Conservation (phyloP, 2,113 vertebrate species). For the Chelonoidis abingdonii region DNA sequence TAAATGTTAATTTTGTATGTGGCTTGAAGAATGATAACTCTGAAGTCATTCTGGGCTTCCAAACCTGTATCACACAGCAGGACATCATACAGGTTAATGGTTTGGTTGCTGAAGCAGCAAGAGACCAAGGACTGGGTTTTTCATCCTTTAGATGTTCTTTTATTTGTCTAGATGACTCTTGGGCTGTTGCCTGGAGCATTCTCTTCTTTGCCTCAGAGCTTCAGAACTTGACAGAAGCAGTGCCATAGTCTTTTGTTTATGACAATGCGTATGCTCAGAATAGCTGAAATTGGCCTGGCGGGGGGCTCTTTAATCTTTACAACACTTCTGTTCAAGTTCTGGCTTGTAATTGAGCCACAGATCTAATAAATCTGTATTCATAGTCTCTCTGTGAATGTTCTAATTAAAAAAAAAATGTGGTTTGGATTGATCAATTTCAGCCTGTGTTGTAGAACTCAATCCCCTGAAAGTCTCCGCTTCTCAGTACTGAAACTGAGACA, state of each 20-base stretch:
- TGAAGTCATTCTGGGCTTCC: neutral
- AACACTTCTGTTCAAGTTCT: fast-evolving
- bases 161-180: slow-evolving; percentile 10
- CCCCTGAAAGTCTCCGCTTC: neutral
- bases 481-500: neutral
- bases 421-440: neutral
- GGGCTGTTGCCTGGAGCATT: neutral
- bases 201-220: slow-evolving; percentile 12
- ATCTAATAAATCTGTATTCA: neutral
- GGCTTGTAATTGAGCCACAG: neutral
- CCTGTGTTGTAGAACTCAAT: neutral
- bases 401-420: neutral
- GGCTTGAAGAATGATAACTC: neutral
- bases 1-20: slow-evolving; percentile 48
- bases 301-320: neutral
- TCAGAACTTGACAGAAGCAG: slow-evolving; percentile 13
- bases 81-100: neutral
- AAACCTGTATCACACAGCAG: neutral
- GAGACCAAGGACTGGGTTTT: neutral
- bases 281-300: neutral
- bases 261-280: neutral
- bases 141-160: neutral
- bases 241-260: neutral
- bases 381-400: neutral
- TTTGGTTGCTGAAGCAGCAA: neutral